These are phyloP conservation scores for Apamea crenata DNA, from an alignment of 2,888 invertebrate genomes.

Conservation along the genomic window DNA sequence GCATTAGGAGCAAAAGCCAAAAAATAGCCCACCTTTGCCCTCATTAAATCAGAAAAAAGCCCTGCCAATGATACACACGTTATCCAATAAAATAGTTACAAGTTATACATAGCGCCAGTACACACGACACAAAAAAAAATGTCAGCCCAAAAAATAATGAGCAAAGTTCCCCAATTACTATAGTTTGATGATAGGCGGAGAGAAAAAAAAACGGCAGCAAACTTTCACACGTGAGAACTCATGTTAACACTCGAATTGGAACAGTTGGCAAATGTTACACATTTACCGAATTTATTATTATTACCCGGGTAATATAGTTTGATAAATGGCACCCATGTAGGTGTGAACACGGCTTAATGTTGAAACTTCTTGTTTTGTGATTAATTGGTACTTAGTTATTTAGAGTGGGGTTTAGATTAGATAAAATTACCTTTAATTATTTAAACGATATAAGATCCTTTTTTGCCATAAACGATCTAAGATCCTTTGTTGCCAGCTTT, in stretches of 20 bases:
- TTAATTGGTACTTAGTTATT: constrained; percentile 44
- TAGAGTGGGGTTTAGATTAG: neutral
- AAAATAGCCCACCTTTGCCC: neutral
- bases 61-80: neutral
- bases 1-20: neutral
- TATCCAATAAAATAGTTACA: constrained; percentile 8
- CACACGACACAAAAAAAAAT: constrained; percentile 72
- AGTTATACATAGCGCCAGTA: constrained; percentile 20
- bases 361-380: constrained; percentile 54
- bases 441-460: neutral
- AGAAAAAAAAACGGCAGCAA: constrained; percentile 75
- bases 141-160: constrained; percentile 86
- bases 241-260: constrained; percentile 63
- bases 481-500: neutral
- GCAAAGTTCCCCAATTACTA: constrained; percentile 88
- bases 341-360: constrained; percentile 55
- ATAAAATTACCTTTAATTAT: constrained; percentile 1
- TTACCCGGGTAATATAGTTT: constrained; percentile 59
- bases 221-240: constrained; percentile 71
- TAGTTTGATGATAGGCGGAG: constrained; percentile 82
- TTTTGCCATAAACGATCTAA: neutral
- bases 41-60: neutral
- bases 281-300: constrained; percentile 64
- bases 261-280: constrained; percentile 61
- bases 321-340: constrained; percentile 55